phyloP scores from a whole-genome alignment of 2,113 vertebrate species.

The Chrysemys picta region DNA sequence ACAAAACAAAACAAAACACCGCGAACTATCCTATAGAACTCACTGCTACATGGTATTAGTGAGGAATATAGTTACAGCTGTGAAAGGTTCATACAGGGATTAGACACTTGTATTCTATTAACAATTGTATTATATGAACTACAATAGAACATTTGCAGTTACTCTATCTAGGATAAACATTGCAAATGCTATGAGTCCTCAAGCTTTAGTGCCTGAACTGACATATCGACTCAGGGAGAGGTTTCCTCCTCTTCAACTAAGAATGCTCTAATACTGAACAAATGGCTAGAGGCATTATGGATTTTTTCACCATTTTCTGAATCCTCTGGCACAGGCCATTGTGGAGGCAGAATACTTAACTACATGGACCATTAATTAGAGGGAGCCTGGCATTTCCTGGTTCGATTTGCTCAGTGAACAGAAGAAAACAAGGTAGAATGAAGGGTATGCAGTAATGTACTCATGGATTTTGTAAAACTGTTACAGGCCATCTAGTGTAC shows the following conservation, averaged over 20 bases:
- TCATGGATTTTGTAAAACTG: background rate
- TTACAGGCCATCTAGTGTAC: background rate
- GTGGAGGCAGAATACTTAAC: background rate
- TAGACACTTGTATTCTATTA: conserved; percentile 31
- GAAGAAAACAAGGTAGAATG: background rate
- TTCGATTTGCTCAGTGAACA: background rate
- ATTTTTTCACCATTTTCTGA: background rate
- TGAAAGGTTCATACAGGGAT: background rate
- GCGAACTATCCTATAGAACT: conserved; percentile 20
- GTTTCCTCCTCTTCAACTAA: background rate
- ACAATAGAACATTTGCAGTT: background rate
- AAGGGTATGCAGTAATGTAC: background rate
- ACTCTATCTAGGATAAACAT: background rate
- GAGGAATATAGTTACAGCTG: conserved; percentile 19
- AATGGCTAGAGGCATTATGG: background rate
- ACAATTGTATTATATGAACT: conserved; percentile 8
- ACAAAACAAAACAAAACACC: background rate
- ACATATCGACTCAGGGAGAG: background rate
- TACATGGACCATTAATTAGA: background rate
- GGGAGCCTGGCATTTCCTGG: background rate
- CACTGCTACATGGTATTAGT: conserved; percentile 14
- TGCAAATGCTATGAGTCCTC: background rate
- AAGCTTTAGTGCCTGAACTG: background rate
- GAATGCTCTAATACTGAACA: background rate
- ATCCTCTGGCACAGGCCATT: background rate